Evolutionary conservation across 1,140 invertebrate species (phyloP), one percentile per base, ranked within the genome.

Genomic region (Drosophila serrata): DNA sequence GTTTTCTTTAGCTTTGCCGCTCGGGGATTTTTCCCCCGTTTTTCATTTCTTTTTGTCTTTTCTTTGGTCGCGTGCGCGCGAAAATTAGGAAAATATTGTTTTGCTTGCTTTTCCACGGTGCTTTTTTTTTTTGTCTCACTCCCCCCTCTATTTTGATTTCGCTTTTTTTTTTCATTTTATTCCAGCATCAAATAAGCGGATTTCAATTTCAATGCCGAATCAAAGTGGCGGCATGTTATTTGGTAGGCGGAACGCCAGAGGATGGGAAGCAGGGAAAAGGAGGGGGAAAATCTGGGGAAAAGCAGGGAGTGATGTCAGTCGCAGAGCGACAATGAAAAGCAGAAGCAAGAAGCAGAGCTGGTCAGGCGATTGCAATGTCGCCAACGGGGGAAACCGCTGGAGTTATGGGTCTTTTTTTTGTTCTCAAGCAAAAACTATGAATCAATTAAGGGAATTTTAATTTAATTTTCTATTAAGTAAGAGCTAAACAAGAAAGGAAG

Each of bases 71-170:
- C 82, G 82, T 86, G 82, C 82, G 69, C 79, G 75, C 69, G 79
- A 86, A 87, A 87, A 87, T 87, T 87, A 87, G 84, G 84, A 87
- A 87, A 87, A 87, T 87, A 86, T 87, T 87, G 79, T 87, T 79
- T 82, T 87, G 69, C 68, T 82, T 79, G 56, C 56, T 75, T 81
- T 82, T 60, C 56, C 37, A 5, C 27, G 12, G 29, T 33, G 53
- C 29, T 17, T 43, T 35, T 35, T 46, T 37, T 68, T 67, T 48
- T 45, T 61, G 42, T 42, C n/a, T 53, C n/a, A 19, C 35, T 19
- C 33, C 33, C 39, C 39, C 31, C 37, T 63, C 59, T 69, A 61
- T 76, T 72, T 73, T 55, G 51, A 56, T 79, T 69, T 75, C 40
- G 60, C 19, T 55, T 19, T 24, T 82, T 82, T 79, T 75, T 72